Percentiles rank a stretch among this genome's conserved stretches.
Conservation (phyloP, 2,888 invertebrate species). For the Ametastegia equiseti region DNA sequence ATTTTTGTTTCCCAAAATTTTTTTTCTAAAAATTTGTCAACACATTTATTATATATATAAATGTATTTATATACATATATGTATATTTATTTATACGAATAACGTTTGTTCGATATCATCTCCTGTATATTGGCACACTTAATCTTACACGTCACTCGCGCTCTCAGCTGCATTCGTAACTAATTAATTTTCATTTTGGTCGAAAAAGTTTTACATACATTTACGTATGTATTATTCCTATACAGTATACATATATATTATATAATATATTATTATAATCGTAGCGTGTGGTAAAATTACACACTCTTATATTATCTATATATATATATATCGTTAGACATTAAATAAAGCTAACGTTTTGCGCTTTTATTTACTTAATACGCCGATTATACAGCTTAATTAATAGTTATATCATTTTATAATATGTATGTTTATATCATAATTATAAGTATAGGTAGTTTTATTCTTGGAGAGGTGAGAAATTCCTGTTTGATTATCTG, state of each 20-base stretch:
- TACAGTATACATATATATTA: not conserved
- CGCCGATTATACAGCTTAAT: not conserved
- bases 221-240: not conserved
- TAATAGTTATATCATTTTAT: not conserved
- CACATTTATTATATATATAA: too few species aligned
- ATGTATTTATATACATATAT: not conserved
- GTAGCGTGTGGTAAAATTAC: too few species aligned
- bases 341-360: conserved; percentile 25
- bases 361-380: not conserved
- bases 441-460: not conserved
- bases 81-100: too few species aligned
- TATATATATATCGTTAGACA: not conserved
- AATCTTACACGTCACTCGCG: conserved; percentile 37
- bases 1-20: not conserved
- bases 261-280: not conserved
- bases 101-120: conserved; percentile 21
- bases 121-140: conserved; percentile 46
- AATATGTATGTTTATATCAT: too few species aligned
- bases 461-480: not conserved
- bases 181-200: conserved; percentile 42
- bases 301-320: too few species aligned
- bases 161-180: conserved; percentile 1
- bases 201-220: conserved; percentile 35
- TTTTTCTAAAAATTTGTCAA: conserved; percentile 21
- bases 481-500: conserved; percentile 17